These are phyloP conservation scores for Hormiphora californensis DNA, from an alignment of 37 sponge, comb jelly and placozoan species.

Conservation along the genomic window DNA sequence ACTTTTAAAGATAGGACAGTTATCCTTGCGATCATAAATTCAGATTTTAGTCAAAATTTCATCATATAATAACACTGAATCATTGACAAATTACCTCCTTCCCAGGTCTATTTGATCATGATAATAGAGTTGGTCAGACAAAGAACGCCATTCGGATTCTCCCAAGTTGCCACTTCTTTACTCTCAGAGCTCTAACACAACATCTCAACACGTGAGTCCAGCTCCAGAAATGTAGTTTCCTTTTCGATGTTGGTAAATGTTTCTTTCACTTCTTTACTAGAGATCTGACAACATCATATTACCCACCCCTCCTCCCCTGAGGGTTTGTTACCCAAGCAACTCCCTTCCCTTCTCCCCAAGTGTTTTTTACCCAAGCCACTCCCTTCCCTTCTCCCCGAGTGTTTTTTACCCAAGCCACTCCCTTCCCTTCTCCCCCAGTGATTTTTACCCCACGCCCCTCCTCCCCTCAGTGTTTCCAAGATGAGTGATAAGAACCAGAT, in stretches of 20 bases:
- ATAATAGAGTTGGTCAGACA: constrained; percentile 65
- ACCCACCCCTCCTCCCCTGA: too few relatives aligned
- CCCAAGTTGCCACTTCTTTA: constrained; percentile 75
- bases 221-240: too few relatives aligned
- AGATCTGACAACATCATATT: too few relatives aligned
- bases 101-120: constrained; percentile 55
- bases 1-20: background rate
- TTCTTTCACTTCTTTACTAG: too few relatives aligned
- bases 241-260: too few relatives aligned
- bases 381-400: background rate
- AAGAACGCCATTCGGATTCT: constrained; percentile 62
- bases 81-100: background rate
- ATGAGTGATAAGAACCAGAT: constrained; percentile 61
- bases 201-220: constrained; percentile 75
- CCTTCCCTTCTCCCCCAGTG: background rate
- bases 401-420: background rate
- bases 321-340: too few relatives aligned
- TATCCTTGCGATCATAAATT: background rate
- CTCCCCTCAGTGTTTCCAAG: constrained; percentile 56
- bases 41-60: background rate
- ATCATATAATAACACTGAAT: background rate
- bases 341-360: too few relatives aligned
- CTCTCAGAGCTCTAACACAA: constrained; percentile 67
- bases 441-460: background rate
- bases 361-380: too few relatives aligned